Evolutionary conservation across 2,888 invertebrate species (phyloP), one percentile per base, ranked within the genome.

Genomic region (Spodoptera picta): DNA sequence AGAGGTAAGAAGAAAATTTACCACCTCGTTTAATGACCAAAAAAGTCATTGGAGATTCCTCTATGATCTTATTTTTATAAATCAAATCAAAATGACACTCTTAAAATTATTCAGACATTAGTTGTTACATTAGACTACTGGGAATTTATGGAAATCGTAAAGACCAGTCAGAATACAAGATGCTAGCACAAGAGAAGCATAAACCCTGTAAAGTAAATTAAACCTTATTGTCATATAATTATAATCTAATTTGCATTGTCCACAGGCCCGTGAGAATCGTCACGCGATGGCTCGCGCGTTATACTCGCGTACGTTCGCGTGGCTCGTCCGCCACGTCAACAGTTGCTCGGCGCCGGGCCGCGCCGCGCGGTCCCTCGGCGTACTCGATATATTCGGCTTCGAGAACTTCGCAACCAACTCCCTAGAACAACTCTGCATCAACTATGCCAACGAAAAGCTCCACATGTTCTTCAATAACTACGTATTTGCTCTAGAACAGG

Each of bases 381-480:
- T 98, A 7, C 95, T 98, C 47, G 98, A 98, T 89, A 98, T 98
- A 80, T 98, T 98, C 87, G 98, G 98, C 61, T 98, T 98, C 89
- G 98, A 98, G 92, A 98, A 98, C 94, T 98, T 98, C 90, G 95
- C 96, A 3, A 95, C 96, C n/a, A 98, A 98, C 90, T 98, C 98
- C 1, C 97, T 98, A 80, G 98, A 98, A 87, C 98, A 98, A 85
- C 95, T 98, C 11, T 98, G 98, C 88, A 98, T 98, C 74, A 98
- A 98, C 92, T 98, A 98, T 91, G 98, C 98, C 0, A 98, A 98
- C 87, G 98, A 98, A 90, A 98, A 98, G 88, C 95, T 98, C 43
- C 98, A 98, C 88, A 98, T 98, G 94, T 98, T 99, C 95, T 99
- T 99, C 92, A 99, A 99, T 93, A 98, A 99, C 87, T 98, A 99